Evolutionary conservation across 2,113 vertebrate genomes (phyloP).

Genomic region (Phylloscopus trochiloides): DNA sequence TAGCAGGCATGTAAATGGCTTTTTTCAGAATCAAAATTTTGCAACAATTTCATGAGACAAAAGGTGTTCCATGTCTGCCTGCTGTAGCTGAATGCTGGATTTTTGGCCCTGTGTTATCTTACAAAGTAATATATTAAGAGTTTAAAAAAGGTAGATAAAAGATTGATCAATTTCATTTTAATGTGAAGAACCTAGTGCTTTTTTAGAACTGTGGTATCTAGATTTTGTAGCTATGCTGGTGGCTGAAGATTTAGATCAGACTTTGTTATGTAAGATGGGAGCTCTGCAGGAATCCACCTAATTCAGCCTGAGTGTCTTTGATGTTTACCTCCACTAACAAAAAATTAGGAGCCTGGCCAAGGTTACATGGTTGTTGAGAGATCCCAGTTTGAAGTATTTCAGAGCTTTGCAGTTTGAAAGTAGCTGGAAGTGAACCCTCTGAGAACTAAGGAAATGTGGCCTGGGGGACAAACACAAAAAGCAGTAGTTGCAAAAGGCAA

Average conservation of each 20-base stretch:
- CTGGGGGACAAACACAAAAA: not conserved
- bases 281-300: slow-evolving; percentile 52
- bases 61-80: not conserved
- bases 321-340: slow-evolving; percentile 53
- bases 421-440: not conserved
- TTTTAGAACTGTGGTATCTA: not conserved
- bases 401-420: not conserved
- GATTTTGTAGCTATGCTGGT: not conserved
- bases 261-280: slow-evolving; percentile 37
- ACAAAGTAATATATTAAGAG: not conserved
- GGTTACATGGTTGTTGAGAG: not conserved
- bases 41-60: not conserved
- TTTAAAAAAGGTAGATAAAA: not conserved
- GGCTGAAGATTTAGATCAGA: slow-evolving; percentile 32
- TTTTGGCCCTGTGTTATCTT: not conserved
- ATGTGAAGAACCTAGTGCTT: not conserved
- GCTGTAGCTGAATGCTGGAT: not conserved
- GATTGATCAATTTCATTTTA: not conserved
- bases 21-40: not conserved
- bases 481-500: not conserved
- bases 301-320: slow-evolving; percentile 25
- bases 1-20: not conserved
- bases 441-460: not conserved
- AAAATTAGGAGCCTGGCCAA: slow-evolving; percentile 40
- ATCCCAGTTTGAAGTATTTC: slow-evolving; percentile 30